These are phyloP conservation scores for Drosophila rufa DNA, from an alignment of 1,140 invertebrate genomes.

Conservation along the genomic window DNA sequence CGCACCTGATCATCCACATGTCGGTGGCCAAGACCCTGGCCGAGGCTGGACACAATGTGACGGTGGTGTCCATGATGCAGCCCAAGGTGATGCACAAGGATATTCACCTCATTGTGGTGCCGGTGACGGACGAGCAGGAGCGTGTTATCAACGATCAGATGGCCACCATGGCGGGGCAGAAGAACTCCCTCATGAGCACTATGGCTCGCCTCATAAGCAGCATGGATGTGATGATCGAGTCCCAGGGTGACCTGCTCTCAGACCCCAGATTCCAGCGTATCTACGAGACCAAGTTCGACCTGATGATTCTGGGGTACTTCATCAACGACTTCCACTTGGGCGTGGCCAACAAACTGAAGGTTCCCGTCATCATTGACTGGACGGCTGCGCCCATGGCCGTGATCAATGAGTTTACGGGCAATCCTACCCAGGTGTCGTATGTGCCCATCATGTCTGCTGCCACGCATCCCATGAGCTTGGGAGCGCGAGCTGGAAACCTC, in stretches of 20 bases:
- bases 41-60: slow-evolving; percentile 73
- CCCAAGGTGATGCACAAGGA: slow-evolving; percentile 63
- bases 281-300: slow-evolving; percentile 73
- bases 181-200: slow-evolving; percentile 34
- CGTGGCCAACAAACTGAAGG: slow-evolving; percentile 62
- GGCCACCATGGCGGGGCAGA: slow-evolving; percentile 45
- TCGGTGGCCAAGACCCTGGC: slow-evolving; percentile 64
- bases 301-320: slow-evolving; percentile 75
- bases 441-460: slow-evolving; percentile 47
- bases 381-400: slow-evolving; percentile 31
- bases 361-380: slow-evolving; percentile 68
- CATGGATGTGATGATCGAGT: slow-evolving; percentile 50
- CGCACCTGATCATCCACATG: slow-evolving; percentile 78
- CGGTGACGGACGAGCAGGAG: slow-evolving; percentile 50
- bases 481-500: slow-evolving; percentile 13
- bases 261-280: slow-evolving; percentile 60
- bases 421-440: slow-evolving; percentile 62
- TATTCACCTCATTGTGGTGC: slow-evolving; percentile 64
- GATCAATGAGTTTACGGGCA: slow-evolving; percentile 51
- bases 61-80: slow-evolving; percentile 59
- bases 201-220: slow-evolving; percentile 43
- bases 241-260: slow-evolving; percentile 57
- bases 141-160: slow-evolving; percentile 40
- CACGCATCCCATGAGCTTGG: slow-evolving; percentile 40
- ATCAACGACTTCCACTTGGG: slow-evolving; percentile 75